phyloP scores from a whole-genome alignment of 1,140 invertebrate genomes.

The Drosophila lini region DNA sequence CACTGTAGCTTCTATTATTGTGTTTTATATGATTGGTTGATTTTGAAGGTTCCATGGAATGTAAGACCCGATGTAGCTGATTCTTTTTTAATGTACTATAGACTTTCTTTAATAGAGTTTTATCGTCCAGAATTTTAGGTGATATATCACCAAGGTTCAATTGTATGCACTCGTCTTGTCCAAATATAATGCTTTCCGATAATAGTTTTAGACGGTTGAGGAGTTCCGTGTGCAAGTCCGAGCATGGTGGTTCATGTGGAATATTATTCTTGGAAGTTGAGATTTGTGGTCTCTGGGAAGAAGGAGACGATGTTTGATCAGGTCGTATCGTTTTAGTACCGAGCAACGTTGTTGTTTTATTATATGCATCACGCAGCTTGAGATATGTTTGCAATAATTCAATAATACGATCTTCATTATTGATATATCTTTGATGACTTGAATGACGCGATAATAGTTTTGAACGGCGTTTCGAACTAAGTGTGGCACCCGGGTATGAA shows the following conservation, averaged over 20 bases:
- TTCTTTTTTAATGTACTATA: conserved; percentile 76
- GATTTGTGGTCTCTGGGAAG: conserved; percentile 53
- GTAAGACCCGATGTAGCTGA: conserved; percentile 71
- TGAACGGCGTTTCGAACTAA: conserved; percentile 85
- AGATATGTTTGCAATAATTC: conserved; percentile 69
- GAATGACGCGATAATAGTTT: conserved; percentile 80
- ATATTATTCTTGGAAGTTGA: conserved; percentile 4
- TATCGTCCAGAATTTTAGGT: conserved; percentile 63
- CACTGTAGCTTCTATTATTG: conserved; percentile 26
- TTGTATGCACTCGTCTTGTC: conserved; percentile 14
- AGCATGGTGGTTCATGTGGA: background rate
- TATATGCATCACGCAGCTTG: conserved; percentile 62
- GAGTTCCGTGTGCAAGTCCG: conserved; percentile 17
- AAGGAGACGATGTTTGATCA: conserved; percentile 73
- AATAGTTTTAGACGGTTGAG: conserved; percentile 42
- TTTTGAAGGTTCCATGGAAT: conserved; percentile 64
- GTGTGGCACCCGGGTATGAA: conserved; percentile 89
- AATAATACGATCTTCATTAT: conserved; percentile 59
- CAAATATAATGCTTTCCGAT: conserved; percentile 12
- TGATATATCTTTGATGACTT: conserved; percentile 27
- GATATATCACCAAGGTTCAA: conserved; percentile 41
- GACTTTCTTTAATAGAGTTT: conserved; percentile 66
- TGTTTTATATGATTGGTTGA: background rate
- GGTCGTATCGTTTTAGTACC: conserved; percentile 72
- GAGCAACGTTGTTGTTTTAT: conserved; percentile 66